Base-by-base conservation (phyloP, 1,140 invertebrate genomes). In the Diabrotica undecimpunctata region DNA sequence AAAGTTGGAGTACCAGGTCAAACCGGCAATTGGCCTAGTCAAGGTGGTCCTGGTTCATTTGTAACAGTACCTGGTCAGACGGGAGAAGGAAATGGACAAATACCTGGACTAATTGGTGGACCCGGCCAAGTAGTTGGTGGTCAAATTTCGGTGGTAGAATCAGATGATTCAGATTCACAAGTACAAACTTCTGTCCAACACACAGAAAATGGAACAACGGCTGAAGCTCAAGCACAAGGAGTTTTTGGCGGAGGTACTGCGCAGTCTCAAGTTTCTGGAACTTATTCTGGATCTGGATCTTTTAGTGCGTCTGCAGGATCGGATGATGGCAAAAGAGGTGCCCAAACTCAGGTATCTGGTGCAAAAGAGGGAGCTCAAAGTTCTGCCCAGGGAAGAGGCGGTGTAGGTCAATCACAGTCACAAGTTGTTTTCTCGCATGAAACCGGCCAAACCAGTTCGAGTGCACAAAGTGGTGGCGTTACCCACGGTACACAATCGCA, bases 221-320 rank as follows among this genome's bases (percentile, higher is more conserved):
- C 90, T 2, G 83, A 82, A 64, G 90, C 90, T 7, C 86, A 87
- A 51, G 87, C 91, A 25, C 87, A 90, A 77, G 91, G 91, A 25
- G 86, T 83, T 71, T 88, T 85, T 69, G 84, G 85, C 35, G 84
- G 86, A 66, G 90, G 88, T 25, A 85, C 85, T 10, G 87, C 90
- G 0, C 89, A 93, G 74, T 89, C 90, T 5, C 89, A 92, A 80
- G 90, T 93, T 2, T 88, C 86, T 37, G 91, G 91, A 13, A 87
- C 84, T 1, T 92, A 93, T 74, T 86, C 84, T 13, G 88, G 89
- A 7, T 82, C 84, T 56, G 90, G 90, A 51, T 87, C 89, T 7
- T 93, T 93, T 74, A 89, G 88, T 65, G 91, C 91, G 10, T 90
- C 90, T 78, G 91, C 91, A 38, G 89, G 90, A 78, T 90, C 89